Conservation (phyloP, 2,113 vertebrate species). For the Zosterops borbonicus region DNA sequence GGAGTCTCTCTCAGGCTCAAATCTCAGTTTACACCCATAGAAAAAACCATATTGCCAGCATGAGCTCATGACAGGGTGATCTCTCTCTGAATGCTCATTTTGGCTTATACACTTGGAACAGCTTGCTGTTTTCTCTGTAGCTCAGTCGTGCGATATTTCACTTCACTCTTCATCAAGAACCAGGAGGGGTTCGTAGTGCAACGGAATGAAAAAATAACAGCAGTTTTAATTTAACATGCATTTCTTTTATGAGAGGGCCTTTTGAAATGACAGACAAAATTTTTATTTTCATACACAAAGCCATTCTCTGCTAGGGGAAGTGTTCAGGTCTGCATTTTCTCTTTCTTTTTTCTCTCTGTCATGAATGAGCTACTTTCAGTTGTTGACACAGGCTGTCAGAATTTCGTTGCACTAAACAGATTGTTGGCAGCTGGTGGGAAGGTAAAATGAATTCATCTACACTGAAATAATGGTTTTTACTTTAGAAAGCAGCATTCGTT, state of each 20-base stretch:
- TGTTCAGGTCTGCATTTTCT: neutral
- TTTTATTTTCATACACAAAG: constrained; percentile 5
- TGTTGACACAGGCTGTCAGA: constrained; percentile 23
- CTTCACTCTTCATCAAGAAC: constrained; percentile 45
- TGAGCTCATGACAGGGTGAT: constrained; percentile 49
- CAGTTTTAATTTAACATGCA: neutral
- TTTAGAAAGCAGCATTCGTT: neutral
- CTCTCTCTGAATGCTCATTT: constrained; percentile 34
- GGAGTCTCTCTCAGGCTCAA: constrained; percentile 12
- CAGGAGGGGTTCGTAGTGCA: neutral
- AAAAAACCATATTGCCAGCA: neutral
- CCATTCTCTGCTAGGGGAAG: neutral
- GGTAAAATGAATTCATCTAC: constrained; percentile 12
- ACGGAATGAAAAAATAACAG: constrained; percentile 6
- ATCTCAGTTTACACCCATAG: constrained; percentile 20
- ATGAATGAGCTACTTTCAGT: neutral
- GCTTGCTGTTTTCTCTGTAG: constrained; percentile 29
- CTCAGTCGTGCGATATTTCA: constrained; percentile 25
- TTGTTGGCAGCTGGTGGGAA: neutral
- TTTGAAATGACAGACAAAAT: constrained; percentile 1
- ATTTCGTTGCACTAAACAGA: constrained; percentile 24
- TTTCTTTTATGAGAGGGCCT: constrained; percentile 20
- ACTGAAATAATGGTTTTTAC: neutral
- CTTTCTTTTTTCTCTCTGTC: neutral
- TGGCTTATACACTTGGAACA: constrained; percentile 12